These are phyloP conservation scores for Aspiorhynchus laticeps DNA, from an alignment of 2,113 vertebrate species.

Conservation along the genomic window DNA sequence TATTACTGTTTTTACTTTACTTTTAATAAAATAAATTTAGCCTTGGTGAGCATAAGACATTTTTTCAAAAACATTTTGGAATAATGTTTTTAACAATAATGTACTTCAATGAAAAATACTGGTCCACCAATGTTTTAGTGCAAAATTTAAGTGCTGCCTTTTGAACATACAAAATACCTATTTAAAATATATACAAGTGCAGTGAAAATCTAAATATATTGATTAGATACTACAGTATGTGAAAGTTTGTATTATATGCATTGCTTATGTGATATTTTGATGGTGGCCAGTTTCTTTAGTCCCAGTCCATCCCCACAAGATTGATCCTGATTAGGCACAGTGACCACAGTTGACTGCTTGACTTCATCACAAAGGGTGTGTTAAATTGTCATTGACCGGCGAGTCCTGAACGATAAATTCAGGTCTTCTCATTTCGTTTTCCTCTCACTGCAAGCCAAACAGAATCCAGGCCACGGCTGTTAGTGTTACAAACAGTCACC, in stretches of 20 bases:
- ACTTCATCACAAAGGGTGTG: constrained; percentile 10
- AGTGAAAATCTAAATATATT: not conserved
- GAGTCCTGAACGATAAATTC: constrained; percentile 12
- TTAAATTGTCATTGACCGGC: constrained; percentile 21
- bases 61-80: no score
- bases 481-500: constrained; percentile 7
- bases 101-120: not conserved
- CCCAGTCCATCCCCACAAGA: not conserved
- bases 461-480: not conserved
- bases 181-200: not conserved
- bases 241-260: not conserved
- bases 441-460: not conserved
- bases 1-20: no score
- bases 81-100: no score
- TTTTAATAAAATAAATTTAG: no score
- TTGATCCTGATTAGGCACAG: not conserved
- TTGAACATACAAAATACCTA: not conserved
- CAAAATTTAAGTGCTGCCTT: not conserved
- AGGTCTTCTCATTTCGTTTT: constrained; percentile 24
- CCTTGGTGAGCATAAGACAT: no score
- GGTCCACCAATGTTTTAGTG: not conserved
- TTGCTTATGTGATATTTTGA: not conserved
- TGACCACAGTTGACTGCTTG: constrained; percentile 27
- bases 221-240: not conserved
- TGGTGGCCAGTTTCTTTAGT: not conserved